Evolutionary conservation across 2,113 vertebrate species (phyloP).

Genomic region (Psettodes erumei): DNA sequence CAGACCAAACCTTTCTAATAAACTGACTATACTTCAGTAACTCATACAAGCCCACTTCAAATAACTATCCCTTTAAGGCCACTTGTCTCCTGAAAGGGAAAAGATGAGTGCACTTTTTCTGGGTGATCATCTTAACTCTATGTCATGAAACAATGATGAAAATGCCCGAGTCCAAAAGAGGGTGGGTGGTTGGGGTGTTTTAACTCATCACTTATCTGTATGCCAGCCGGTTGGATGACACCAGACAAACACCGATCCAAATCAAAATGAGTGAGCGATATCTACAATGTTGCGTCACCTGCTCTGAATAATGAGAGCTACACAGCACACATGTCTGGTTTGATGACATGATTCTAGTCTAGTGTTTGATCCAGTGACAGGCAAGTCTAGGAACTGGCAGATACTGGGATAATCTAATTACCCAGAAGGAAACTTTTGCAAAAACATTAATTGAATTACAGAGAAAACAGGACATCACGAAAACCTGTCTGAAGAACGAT

Average conservation of each 20-base stretch:
- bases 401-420: conserved; percentile 30
- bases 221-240: not conserved
- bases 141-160: not conserved
- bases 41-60: no score
- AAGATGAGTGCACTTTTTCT: not conserved
- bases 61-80: no score
- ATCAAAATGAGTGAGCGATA: not conserved
- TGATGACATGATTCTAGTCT: conserved; percentile 1
- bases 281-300: no score
- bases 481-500: conserved; percentile 35
- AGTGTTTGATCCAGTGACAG: conserved; percentile 6
- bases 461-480: not conserved
- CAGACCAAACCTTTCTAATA: no score
- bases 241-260: not conserved
- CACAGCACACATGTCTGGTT: not conserved
- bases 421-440: conserved; percentile 22
- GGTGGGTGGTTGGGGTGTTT: not conserved
- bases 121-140: not conserved
- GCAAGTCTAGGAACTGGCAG: conserved; percentile 5
- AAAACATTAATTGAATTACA: conserved; percentile 44
- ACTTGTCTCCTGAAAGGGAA: not conserved
- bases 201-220: not conserved
- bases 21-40: no score
- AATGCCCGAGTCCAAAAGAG: not conserved
- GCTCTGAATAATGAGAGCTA: not conserved